These are phyloP conservation scores for Trachymyrmex cornetzi DNA, from an alignment of 1,140 invertebrate genomes.

Conservation along the genomic window DNA sequence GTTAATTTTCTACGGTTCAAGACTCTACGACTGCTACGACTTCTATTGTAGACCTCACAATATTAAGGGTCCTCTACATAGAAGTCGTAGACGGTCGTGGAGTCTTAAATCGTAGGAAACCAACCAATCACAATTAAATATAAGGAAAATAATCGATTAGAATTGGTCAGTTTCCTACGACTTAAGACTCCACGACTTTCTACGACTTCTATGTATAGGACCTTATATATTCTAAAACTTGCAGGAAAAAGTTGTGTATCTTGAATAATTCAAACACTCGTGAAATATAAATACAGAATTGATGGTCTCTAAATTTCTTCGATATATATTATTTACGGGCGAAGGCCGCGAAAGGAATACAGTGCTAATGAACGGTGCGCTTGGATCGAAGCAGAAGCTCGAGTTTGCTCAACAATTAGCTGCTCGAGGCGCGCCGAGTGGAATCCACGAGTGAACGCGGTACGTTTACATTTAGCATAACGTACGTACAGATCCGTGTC, in stretches of 20 bases:
- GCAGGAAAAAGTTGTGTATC: not conserved
- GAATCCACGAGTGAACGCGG: conserved; percentile 40
- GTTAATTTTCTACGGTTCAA: too few relatives aligned
- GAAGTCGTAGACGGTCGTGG: too few relatives aligned
- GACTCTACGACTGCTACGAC: too few relatives aligned
- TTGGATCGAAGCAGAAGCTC: conserved; percentile 27
- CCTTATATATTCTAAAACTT: not conserved
- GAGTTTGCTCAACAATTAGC: conserved; percentile 79
- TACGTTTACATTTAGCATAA: conserved; percentile 43
- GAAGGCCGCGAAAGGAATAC: not conserved
- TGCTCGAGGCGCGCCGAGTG: conserved; percentile 30
- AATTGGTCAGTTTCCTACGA: too few relatives aligned
- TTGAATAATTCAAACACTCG: not conserved
- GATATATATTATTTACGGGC: conserved; percentile 13
- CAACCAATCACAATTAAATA: too few relatives aligned
- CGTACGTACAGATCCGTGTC: conserved; percentile 20
- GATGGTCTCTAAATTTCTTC: not conserved
- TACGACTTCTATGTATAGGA: too few relatives aligned
- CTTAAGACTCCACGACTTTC: too few relatives aligned
- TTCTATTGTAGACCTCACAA: too few relatives aligned
- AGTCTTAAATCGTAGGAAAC: too few relatives aligned
- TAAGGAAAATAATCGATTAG: too few relatives aligned
- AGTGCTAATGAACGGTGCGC: conserved; percentile 65
- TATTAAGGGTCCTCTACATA: too few relatives aligned
- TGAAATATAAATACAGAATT: not conserved